Percentiles rank a stretch among this genome's conserved stretches.
phyloP scores from a whole-genome alignment of 53 echinoderm and acorn worm genomes.

The Paracentrotus lividus region DNA sequence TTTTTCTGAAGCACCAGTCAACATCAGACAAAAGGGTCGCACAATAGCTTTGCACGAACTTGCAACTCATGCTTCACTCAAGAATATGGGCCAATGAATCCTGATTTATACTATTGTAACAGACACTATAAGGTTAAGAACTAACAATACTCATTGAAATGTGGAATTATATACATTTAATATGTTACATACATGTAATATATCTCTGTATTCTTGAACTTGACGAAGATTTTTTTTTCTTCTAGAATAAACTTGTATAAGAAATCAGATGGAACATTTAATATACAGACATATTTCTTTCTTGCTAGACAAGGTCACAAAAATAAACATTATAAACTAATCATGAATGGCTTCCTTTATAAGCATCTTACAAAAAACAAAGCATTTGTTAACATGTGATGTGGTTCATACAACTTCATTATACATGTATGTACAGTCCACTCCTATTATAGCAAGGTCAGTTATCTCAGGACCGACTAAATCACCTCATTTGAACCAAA shows the following conservation, averaged over 20 bases:
- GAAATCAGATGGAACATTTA: background rate
- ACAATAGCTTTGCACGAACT: too few species aligned
- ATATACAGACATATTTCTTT: background rate
- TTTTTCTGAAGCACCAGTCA: too few species aligned
- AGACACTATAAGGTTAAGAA: background rate
- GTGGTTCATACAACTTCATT: too few species aligned
- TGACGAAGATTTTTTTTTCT: background rate
- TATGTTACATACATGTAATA: conserved; percentile 49
- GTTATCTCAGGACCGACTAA: too few species aligned
- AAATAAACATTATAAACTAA: background rate
- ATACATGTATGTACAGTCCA: too few species aligned
- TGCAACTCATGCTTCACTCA: too few species aligned
- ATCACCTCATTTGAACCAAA: too few species aligned
- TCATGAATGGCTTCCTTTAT: background rate
- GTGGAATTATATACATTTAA: conserved; percentile 60
- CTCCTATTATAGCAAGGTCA: too few species aligned
- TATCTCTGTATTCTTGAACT: conserved; percentile 45
- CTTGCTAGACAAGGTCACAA: background rate
- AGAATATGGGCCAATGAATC: too few species aligned
- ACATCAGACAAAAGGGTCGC: too few species aligned
- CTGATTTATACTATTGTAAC: too few species aligned
- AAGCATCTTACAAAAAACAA: background rate
- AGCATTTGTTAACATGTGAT: too few species aligned
- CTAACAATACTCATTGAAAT: background rate
- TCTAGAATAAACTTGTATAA: background rate